Evolutionary conservation across 2,888 invertebrate genomes (phyloP).

Genomic region (Drosophila borealis): DNA sequence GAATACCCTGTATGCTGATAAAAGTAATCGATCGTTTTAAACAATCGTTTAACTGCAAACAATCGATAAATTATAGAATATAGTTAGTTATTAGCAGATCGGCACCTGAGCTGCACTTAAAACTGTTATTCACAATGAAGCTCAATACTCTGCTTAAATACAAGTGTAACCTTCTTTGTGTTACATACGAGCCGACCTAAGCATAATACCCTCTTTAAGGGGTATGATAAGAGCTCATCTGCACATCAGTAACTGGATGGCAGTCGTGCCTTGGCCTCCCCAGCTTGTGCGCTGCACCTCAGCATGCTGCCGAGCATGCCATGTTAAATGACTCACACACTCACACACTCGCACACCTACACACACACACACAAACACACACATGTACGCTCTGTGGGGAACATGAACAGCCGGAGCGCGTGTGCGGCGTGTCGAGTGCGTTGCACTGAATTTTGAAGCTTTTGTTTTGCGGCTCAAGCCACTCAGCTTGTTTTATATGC

Average conservation of each 20-base stretch:
- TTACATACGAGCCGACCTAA: background rate
- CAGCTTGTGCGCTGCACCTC: conserved; percentile 58
- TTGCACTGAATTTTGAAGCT: conserved; percentile 80
- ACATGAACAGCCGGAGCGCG: conserved; percentile 11
- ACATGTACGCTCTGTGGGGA: conserved; percentile 23
- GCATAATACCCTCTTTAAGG: conserved; percentile 9
- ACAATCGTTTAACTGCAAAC: too few species aligned
- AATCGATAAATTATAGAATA: too few species aligned
- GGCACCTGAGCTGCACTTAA: too few species aligned
- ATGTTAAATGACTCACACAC: conserved; percentile 70
- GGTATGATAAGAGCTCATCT: conserved; percentile 21
- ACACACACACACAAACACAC: conserved; percentile 7
- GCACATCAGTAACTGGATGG: conserved; percentile 27
- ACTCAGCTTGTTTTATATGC: conserved; percentile 76
- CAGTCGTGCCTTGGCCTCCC: conserved; percentile 19
- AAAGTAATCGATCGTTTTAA: background rate
- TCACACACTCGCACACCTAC: conserved; percentile 14
- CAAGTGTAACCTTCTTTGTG: background rate
- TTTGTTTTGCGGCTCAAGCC: conserved; percentile 74
- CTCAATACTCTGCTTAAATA: too few species aligned
- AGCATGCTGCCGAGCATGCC: conserved; percentile 56
- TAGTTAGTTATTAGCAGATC: too few species aligned
- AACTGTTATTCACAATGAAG: too few species aligned
- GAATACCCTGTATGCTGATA: conserved; percentile 1
- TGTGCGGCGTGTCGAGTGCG: conserved; percentile 74